Percentiles rank a stretch among this genome's conserved stretches.
Conservation (phyloP, 2,888 invertebrate species). For the Prostheceraeus crozeri region DNA sequence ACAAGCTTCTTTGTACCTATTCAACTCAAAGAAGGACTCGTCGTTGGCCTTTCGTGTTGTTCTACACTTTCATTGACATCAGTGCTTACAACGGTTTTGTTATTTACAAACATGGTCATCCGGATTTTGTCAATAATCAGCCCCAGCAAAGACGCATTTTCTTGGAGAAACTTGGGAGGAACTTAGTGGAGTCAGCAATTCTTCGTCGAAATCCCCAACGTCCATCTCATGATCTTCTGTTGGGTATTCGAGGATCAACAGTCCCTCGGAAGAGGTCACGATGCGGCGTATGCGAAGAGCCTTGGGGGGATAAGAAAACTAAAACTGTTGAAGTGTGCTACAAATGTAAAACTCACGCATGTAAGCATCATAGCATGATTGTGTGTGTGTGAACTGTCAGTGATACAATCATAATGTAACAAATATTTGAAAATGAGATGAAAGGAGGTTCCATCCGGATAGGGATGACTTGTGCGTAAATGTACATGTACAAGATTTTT, state of each 20-base stretch:
- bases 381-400: too few relatives aligned
- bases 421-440: too few relatives aligned
- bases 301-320: slow-evolving; percentile 16
- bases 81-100: slow-evolving; percentile 23
- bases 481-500: too few relatives aligned
- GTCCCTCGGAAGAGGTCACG: slow-evolving; percentile 10
- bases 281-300: slow-evolving; percentile 7
- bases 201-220: too few relatives aligned
- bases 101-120: slow-evolving; percentile 6
- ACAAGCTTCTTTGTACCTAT: slow-evolving; percentile 26
- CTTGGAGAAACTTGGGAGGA: slow-evolving; percentile 22
- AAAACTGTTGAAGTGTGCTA: slow-evolving; percentile 24
- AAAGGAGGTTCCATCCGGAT: too few relatives aligned
- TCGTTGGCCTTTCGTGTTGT: slow-evolving; percentile 19
- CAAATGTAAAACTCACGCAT: not conserved
- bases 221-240: not conserved
- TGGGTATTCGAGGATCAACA: not conserved
- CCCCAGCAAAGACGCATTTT: slow-evolving; percentile 16
- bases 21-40: slow-evolving; percentile 1
- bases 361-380: too few relatives aligned
- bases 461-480: too few relatives aligned
- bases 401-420: too few relatives aligned
- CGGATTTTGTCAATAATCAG: slow-evolving; percentile 20
- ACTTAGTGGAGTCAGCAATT: slow-evolving; percentile 7
- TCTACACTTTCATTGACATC: not conserved